Evolutionary conservation across 2,888 invertebrate species (phyloP).

Genomic region (Minunthozetes semirufus): DNA sequence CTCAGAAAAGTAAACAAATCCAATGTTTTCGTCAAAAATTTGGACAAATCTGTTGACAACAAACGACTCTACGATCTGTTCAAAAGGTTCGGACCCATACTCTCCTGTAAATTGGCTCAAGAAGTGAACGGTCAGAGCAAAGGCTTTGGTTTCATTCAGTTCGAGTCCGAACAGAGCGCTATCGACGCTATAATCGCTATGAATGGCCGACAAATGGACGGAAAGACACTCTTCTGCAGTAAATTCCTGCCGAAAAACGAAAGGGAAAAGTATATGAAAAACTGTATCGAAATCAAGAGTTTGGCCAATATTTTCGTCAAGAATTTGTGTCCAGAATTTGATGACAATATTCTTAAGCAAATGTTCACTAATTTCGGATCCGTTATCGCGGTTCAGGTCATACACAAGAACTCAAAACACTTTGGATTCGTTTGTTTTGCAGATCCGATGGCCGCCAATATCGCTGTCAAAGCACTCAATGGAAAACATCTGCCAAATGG

Average conservation of each 20-base stretch:
- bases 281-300: constrained; percentile 83
- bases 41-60: constrained; percentile 97
- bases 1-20: constrained; percentile 96
- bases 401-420: constrained; percentile 95
- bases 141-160: constrained; percentile 97
- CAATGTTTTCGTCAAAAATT: constrained; percentile 98
- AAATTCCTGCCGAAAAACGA: constrained; percentile 96
- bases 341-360: constrained; percentile 77
- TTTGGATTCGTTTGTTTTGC: constrained; percentile 94
- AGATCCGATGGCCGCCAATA: constrained; percentile 88
- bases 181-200: constrained; percentile 97
- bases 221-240: constrained; percentile 92
- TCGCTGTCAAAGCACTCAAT: constrained; percentile 81
- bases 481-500: constrained; percentile 63
- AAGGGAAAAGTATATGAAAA: constrained; percentile 78
- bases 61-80: constrained; percentile 99
- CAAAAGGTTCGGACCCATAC: constrained; percentile 95
- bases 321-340: constrained; percentile 91
- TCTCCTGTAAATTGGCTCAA: constrained; percentile 87
- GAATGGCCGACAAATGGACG: constrained; percentile 96
- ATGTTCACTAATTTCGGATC: constrained; percentile 90
- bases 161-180: constrained; percentile 96
- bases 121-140: constrained; percentile 90
- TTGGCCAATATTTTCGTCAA: constrained; percentile 99
- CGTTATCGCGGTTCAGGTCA: constrained; percentile 80